phyloP scores from a whole-genome alignment of 2,797 vertebrate species.

The Cuniculus paca region DNA sequence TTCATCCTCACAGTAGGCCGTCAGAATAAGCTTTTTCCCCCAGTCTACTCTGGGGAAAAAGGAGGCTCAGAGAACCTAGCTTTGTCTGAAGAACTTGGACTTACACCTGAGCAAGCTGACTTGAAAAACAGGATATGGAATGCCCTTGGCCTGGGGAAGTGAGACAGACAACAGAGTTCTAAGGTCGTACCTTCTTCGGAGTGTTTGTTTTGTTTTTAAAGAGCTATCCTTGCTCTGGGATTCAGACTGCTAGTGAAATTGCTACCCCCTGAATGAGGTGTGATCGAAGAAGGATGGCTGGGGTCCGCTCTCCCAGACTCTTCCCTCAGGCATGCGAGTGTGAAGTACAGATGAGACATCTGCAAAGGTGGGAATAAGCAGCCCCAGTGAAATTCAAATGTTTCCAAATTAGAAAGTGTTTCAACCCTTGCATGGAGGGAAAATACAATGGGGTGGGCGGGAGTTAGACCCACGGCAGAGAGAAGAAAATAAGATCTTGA shows the following conservation, averaged over 20 bases:
- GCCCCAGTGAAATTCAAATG: slow-evolving; percentile 41
- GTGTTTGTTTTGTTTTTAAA: slow-evolving; percentile 36
- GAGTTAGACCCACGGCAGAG: slow-evolving; percentile 38
- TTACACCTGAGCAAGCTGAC: background rate
- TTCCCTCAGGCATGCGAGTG: rapidly evolving
- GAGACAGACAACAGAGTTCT: background rate
- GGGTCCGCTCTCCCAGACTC: background rate
- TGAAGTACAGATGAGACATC: background rate
- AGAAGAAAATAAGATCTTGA: slow-evolving; percentile 70
- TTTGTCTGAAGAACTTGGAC: background rate
- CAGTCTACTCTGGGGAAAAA: background rate
- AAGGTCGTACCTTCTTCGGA: background rate
- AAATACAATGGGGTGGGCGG: slow-evolving; percentile 32
- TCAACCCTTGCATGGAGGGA: slow-evolving; percentile 28
- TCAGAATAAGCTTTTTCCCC: background rate
- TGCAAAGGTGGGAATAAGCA: background rate
- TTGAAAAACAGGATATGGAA: slow-evolving; percentile 14
- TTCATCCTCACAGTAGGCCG: background rate
- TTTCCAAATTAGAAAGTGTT: slow-evolving; percentile 67
- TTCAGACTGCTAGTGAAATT: background rate
- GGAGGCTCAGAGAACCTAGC: background rate
- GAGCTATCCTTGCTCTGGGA: background rate
- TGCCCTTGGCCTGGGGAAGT: background rate
- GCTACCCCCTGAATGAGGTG: background rate
- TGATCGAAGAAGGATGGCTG: background rate